Conservation (phyloP, 2,797 vertebrate species). For the Enteromius trimaculatus region DNA sequence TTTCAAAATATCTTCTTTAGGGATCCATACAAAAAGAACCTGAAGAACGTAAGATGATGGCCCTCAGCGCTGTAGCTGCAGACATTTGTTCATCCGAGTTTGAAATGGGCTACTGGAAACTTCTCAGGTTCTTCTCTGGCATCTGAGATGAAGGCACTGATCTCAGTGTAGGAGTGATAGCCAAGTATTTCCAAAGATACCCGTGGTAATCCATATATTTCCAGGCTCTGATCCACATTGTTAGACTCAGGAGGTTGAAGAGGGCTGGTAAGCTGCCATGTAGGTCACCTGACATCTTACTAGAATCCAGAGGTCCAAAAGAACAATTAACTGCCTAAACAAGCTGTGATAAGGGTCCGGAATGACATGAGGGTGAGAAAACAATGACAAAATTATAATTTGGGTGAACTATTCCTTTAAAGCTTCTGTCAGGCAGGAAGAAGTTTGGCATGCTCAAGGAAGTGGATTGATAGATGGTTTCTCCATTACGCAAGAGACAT, state of each 20-base stretch:
- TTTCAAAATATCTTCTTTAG: not conserved
- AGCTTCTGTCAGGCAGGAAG: slow-evolving; percentile 19
- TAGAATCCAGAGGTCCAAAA: slow-evolving; percentile 7
- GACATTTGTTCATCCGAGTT: not conserved
- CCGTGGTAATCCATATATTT: slow-evolving; percentile 18
- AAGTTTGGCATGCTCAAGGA: slow-evolving; percentile 21
- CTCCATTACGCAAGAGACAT: slow-evolving; percentile 35
- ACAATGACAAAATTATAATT: not conserved
- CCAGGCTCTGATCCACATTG: not conserved
- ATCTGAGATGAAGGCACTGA: slow-evolving; percentile 4
- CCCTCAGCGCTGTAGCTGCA: not conserved
- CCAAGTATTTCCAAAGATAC: slow-evolving; percentile 21
- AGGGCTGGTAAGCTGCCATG: slow-evolving; percentile 7
- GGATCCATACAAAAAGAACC: not conserved
- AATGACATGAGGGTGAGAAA: not conserved
- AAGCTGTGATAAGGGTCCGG: not conserved
- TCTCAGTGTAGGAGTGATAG: not conserved
- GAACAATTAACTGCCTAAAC: not conserved
- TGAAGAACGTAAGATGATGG: not conserved
- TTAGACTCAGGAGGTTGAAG: not conserved
- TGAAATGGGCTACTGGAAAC: slow-evolving; percentile 4
- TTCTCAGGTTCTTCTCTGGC: slow-evolving; percentile 24
- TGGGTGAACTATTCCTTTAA: slow-evolving; percentile 15
- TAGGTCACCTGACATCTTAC: slow-evolving; percentile 14
- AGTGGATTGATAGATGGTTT: slow-evolving; percentile 24